Base-by-base conservation (phyloP, 2,888 invertebrate genomes). In the Cheilosia soror region DNA sequence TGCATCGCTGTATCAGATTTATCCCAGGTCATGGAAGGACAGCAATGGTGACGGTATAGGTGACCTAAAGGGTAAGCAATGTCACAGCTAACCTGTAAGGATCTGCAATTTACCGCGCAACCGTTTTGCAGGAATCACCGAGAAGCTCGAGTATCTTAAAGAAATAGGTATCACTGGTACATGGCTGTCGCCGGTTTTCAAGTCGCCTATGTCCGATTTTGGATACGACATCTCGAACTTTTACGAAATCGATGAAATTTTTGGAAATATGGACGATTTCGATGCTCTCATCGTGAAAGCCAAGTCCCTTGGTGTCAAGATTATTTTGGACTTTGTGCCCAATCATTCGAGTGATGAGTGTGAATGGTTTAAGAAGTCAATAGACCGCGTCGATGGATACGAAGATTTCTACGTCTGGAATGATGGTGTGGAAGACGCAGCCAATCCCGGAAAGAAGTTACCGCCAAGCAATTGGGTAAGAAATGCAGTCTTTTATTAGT, bases 21-120 rank as follows among this genome's bases (percentile, higher is more conserved):
- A 97, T 90, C 96, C 97, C 0, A 93, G 96, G 78, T 96, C 97
- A 0, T 98, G 97, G 92, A 95, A 95, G 90, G 98, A 98, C 90
- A 95, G 95, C 62, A 93, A 97, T 90, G 95, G 95, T 0, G 96
- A 97, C 90, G 98, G 98, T 20, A 93, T 96, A 20, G 98, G 98
- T 0, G 98, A 98, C 91, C 92, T 98, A 29, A 93, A 94, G 91
- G 97, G 97, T 94, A 91, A 90, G 89, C 7, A 37, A 37, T 63
- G 2, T 20, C 2, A 15, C 2, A 15, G 4, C 20, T 15, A 51
- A 7, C 4, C 1, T 11, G 0, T 9, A 31, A n/a, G 6, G 2
- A 5, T 37, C 7, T n/a, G 5, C 4, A 5, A 4, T 51, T 51
- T 25, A 25, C n/a, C 4, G 49, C 2, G 1, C 44, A 20, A 25